Conservation (phyloP, 1,140 invertebrate species). For the Drosophila ogumai region DNA sequence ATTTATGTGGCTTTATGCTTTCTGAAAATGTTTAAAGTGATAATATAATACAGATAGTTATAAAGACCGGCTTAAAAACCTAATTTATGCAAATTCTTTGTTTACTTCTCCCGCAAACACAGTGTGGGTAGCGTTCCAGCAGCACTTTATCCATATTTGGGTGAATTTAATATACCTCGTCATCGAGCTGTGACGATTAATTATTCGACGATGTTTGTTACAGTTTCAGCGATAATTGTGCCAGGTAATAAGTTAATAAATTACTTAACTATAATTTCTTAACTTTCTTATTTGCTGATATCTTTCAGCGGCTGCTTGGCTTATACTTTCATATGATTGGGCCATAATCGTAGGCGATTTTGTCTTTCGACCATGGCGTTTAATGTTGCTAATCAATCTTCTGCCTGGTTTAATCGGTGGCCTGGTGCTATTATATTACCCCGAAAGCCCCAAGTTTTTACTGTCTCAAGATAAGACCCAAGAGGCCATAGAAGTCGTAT, state of each 20-base stretch:
- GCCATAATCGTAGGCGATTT: slow-evolving; percentile 52
- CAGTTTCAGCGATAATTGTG: slow-evolving; percentile 73
- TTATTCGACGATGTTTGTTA: slow-evolving; percentile 79
- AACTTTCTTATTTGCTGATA: too few relatives aligned
- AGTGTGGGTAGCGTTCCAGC: slow-evolving; percentile 86
- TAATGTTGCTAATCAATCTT: slow-evolving; percentile 87
- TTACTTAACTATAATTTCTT: neutral
- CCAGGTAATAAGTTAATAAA: slow-evolving; percentile 54
- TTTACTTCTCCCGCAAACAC: neutral
- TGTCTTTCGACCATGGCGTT: slow-evolving; percentile 87
- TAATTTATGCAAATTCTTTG: neutral
- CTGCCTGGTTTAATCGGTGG: slow-evolving; percentile 87
- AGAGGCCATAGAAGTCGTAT: slow-evolving; percentile 85
- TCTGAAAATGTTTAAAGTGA: neutral
- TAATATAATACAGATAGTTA: neutral
- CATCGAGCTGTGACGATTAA: slow-evolving; percentile 83
- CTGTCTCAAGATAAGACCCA: slow-evolving; percentile 85
- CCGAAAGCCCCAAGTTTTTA: slow-evolving; percentile 89
- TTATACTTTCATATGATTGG: slow-evolving; percentile 66
- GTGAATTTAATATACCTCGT: slow-evolving; percentile 86
- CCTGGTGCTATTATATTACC: slow-evolving; percentile 86
- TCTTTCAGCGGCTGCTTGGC: slow-evolving; percentile 60
- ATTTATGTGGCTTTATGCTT: neutral
- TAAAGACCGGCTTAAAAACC: neutral
- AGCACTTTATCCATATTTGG: slow-evolving; percentile 86